Base-by-base conservation (phyloP, 2,888 invertebrate genomes). In the Torymus auratus region DNA sequence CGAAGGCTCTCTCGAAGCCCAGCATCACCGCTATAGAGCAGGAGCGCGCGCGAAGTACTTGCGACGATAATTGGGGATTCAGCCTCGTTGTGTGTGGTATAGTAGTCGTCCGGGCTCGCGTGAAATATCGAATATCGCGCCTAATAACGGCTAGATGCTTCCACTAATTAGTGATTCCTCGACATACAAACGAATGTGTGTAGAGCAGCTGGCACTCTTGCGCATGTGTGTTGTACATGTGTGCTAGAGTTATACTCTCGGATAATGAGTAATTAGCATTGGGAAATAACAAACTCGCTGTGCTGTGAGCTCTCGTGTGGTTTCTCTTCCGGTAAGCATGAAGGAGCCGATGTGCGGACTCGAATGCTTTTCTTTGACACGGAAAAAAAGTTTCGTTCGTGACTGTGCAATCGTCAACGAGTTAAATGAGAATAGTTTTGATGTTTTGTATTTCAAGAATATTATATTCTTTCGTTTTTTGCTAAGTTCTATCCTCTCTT, bases 121-220 rank as follows among this genome's bases (percentile, higher is more conserved):
- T 64, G 64, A 69, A 64, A 64, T 70, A 77, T 77, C 70, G 64
- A 70, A 77, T 70, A 64, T 56, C 61, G 58, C 23, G 28, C 73
- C 73, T 64, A 67, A 75, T 75, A 75, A 75, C 52, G 14, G 55
- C 28, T 53, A 58, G 71, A 15, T 13, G 17, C 61, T 69, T 70
- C 77, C 50, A 56, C 69, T 77, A 77, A 77, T 77, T 76, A 77
- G 56, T 50, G 69, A 77, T 64, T 56, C n/a, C 53, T 69, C n/a
- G n/a, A n/a, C 10, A 50, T 64, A 53, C 60, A 68, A 28, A 75
- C 60, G 60, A 75, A 53, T 53, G 50, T 14, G 20, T 23, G 28
- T 52, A 14, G 23, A 50, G 41, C 7, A n/a, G n/a, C n/a, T n/a
- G 7, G 7, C 7, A 5, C 5, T 41, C 28, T 28, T 28, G 28